phyloP scores from a whole-genome alignment of 1,140 invertebrate genomes.

The Caligus rogercresseyi region DNA sequence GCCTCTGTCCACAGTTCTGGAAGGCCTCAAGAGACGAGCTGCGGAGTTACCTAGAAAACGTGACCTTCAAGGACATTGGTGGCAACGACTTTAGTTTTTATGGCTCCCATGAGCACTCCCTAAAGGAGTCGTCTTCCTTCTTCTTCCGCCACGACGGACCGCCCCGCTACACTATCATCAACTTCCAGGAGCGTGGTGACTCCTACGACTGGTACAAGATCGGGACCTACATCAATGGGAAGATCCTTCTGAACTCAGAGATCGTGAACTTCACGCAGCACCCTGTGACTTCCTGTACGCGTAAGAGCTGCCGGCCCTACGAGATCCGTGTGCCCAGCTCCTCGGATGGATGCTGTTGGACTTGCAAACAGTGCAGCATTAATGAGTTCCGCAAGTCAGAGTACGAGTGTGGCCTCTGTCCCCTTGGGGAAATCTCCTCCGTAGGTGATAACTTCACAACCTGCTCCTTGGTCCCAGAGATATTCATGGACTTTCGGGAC shows the following conservation, averaged over 20 bases:
- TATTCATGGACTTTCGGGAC: conserved; percentile 37
- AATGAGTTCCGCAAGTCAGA: conserved; percentile 9
- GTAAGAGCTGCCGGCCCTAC: background rate
- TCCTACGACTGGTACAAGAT: conserved; percentile 9
- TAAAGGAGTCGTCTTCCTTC: background rate
- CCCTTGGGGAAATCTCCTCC: background rate
- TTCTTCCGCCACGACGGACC: conserved; percentile 30
- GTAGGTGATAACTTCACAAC: background rate
- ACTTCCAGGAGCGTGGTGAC: conserved; percentile 30
- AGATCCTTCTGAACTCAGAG: background rate
- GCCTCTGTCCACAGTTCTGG: conserved; percentile 32
- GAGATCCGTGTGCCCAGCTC: background rate
- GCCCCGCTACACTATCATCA: conserved; percentile 37
- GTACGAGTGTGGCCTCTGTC: conserved; percentile 13
- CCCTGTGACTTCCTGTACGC: background rate
- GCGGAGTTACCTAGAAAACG: conserved; percentile 32
- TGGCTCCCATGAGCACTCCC: background rate
- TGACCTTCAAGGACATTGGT: conserved; percentile 35
- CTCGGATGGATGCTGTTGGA: conserved; percentile 22
- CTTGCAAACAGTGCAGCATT: conserved; percentile 8
- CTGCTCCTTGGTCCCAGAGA: conserved; percentile 24
- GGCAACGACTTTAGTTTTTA: conserved; percentile 1
- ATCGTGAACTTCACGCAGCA: background rate
- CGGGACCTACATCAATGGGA: conserved; percentile 7
- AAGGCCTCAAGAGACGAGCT: conserved; percentile 32